Evolutionary conservation across 2,797 vertebrate species (phyloP), one percentile per base, ranked within the genome.

Genomic region (Sternotherus odoratus): DNA sequence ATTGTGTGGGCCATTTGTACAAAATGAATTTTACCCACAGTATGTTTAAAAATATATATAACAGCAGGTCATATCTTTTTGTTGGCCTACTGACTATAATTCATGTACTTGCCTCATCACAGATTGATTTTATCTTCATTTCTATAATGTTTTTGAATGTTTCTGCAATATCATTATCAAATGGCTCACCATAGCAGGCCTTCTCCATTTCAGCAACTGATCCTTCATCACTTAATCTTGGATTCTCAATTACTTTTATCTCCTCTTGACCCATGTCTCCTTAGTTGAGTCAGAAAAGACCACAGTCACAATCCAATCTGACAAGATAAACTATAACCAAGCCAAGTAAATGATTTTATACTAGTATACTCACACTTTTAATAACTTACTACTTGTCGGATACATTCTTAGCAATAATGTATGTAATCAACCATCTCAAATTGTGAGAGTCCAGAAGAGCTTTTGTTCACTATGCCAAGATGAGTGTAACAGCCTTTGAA

Each of bases 401-500:
- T 96, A 88, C 92, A 93, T 96, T 96, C 92, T 93, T 92, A 80
- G 79, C 80, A 80, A 56, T 88, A 93, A 94, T 91, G 93, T 91
- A 95, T 90, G 95, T 93, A 96, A 97, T 96, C 93, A 95, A 95
- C 93, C 92, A 95, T 95, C 96, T 94, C 95, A 94, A 90, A 33
- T 82, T 95, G 56, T 46, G 53, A 81, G 49, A 85, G 30, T 85
- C 85, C 90, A 95, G 94, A 93, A 95, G 94, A 96, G 92, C 95
- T 94, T 96, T 97, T 95, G 93, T 97, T 95, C 91, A 51, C 94
- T 86, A 85, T 69, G 81, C 87, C 49, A 90, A 90, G 92, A 95
- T 96, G 89, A 89, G 91, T 95, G 95, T 95, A 95, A 97, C 96
- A 89, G 89, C 79, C 91, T 96, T 91, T 96, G 95, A 97, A 97